These are phyloP conservation scores for Saccostrea echinata DNA, from an alignment of 1,140 invertebrate genomes.

Conservation along the genomic window DNA sequence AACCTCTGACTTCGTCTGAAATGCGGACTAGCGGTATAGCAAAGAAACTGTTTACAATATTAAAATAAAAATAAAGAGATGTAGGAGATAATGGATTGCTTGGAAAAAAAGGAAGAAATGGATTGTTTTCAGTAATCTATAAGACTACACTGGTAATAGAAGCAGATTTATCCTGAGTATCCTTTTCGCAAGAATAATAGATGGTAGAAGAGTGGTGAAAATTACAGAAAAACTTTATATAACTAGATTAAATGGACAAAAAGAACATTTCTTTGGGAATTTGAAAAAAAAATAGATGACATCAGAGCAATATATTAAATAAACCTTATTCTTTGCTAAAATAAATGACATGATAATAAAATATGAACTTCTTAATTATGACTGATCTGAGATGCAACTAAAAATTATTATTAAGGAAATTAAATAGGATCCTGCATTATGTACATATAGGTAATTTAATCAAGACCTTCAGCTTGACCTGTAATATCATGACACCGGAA, in stretches of 20 bases:
- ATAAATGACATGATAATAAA: not conserved
- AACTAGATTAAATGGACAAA: not conserved
- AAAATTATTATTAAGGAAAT: no score
- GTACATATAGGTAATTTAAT: no score
- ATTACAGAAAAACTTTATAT: no score
- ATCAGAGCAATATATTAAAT: not conserved
- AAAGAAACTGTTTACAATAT: not conserved
- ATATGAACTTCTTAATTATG: no score
- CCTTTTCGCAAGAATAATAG: no score
- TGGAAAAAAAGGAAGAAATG: not conserved
- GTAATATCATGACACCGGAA: no score
- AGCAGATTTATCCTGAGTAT: not conserved
- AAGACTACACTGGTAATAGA: not conserved
- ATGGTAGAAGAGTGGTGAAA: no score
- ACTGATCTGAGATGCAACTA: no score
- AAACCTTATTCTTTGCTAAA: slow-evolving; percentile 14
- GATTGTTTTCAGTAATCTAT: slow-evolving; percentile 4
- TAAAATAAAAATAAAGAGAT: not conserved
- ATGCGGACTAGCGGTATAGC: slow-evolving; percentile 4
- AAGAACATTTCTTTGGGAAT: not conserved
- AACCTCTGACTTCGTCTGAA: not conserved
- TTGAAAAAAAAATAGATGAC: not conserved
- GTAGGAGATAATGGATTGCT: not conserved
- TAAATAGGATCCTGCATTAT: no score
- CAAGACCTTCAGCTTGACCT: no score